These are phyloP conservation scores for Scolopax bukidnonensis DNA, from an alignment of 2,797 vertebrate genomes.

Conservation along the genomic window DNA sequence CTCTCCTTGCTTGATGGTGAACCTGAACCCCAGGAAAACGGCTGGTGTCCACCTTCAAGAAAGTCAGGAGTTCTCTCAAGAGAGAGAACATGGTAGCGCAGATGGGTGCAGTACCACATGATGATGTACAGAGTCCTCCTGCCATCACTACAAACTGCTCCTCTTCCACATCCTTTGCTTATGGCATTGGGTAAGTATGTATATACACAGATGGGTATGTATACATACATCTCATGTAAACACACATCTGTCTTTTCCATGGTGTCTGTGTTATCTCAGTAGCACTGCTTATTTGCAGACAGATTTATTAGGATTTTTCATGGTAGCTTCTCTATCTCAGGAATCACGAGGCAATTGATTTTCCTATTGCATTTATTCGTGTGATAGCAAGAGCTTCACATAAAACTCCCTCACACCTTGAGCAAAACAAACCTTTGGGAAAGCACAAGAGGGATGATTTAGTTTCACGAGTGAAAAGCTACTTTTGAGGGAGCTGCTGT, in stretches of 20 bases:
- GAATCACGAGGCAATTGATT: background rate
- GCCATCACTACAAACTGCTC: background rate
- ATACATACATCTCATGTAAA: background rate
- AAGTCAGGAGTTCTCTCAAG: background rate
- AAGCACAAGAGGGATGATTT: conserved; percentile 30
- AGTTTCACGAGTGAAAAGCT: conserved; percentile 7
- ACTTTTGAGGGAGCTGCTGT: conserved; percentile 47
- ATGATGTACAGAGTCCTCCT: background rate
- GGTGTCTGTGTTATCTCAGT: background rate
- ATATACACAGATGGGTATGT: fast-evolving
- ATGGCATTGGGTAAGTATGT: fast-evolving
- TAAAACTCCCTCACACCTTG: background rate
- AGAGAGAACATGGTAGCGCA: fast-evolving
- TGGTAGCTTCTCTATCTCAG: background rate
- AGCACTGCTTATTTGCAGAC: background rate
- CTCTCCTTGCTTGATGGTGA: background rate
- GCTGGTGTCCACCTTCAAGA: background rate
- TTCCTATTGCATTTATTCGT: background rate
- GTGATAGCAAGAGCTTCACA: background rate
- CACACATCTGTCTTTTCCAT: fast-evolving
- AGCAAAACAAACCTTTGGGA: conserved; percentile 46
- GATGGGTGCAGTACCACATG: fast-evolving
- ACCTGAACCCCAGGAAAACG: background rate
- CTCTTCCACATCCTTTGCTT: background rate
- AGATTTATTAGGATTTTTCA: background rate